Base-by-base conservation (phyloP, 2,797 vertebrate genomes). In the Sebastes nivosus region DNA sequence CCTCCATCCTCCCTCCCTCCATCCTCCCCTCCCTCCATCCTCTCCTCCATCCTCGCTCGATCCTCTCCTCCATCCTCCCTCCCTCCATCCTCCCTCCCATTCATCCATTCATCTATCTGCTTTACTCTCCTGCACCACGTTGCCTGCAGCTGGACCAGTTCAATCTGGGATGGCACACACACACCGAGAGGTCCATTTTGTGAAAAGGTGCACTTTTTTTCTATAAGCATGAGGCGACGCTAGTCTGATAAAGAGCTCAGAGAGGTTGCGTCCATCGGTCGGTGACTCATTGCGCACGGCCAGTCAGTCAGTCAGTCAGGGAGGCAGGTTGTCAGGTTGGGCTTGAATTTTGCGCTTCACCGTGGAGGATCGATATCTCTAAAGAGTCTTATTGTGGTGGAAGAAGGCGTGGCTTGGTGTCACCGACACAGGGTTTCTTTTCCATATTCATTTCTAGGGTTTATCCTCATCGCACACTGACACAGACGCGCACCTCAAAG, bases 391-490 rank as follows among this genome's bases (percentile, higher is more conserved):
- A 82, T 89, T 88, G 63, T 80, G 80, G 66, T 75, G 82, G 86
- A 93, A 94, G 95, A 93, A 94, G 95, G 95, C 95, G 96, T 95
- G 96, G 94, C 93, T 94, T 94, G 75, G 74, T 89, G 91, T 89
- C 90, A 89, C 85, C 76, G 87, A 92, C 89, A 91, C 89, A 67
- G 89, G 83, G 83, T 79, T 92, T 63, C 77, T 87, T 92, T 93
- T 84, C 87, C 92, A 93, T 89, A 92, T 92, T 89, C 86, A 90
- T 92, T 83, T 72, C 81, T 74, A 76, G 73, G 83, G 71, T 86
- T 83, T 78, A 38, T 75, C 67, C 80, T 84, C 71, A 24, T 83
- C 83, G 36, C 36, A 86, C 73, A 68, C 84, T 59, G 83, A 88
- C 87, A 85, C 89, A 61, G 89, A 90, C 88, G 81, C 87, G 84